Base-by-base conservation (phyloP, 2,888 invertebrate species). In the Stenodera caucasica region DNA sequence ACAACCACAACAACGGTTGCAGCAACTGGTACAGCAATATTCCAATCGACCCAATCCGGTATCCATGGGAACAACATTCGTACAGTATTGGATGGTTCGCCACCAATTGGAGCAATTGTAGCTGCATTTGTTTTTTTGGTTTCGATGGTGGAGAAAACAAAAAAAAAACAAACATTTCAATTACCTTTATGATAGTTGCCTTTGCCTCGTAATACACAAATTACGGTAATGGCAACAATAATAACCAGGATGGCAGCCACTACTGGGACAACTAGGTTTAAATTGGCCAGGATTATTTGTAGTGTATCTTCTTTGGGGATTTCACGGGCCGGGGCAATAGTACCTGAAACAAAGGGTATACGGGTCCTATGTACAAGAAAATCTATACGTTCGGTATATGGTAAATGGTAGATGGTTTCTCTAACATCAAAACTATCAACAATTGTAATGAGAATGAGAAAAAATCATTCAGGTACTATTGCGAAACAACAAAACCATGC, bases 221-320 rank as follows among this genome's bases (percentile, higher is more conserved):
- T 93, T 80, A 96, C 94, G 80, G 93, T 89, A 79, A 95, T 89
- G 76, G 95, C 95, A 82, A 95, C 91, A 81, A 96, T 90, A 82
- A 95, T 92, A 83, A 96, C 94, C 77, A 96, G 87, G 74, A 93
- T 86, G 74, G 94, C 94, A 71, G 94, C 94, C 80, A 93, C 91
- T 75, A 96, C 92, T 59, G 96, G 96, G 77, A 96, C 92, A 83
- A 96, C 92, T 79, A 96, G 89, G 85, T 94, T 94, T 80, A 95
- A 87, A 83, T 95, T 93, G 75, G 92, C 89, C 82, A 94, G 88
- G 81, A 94, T 88, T 78, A 92, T 89, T 86, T 90, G 90, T 84
- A 93, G 85, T 73, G 92, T 91, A 81, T 91, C 91, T 82, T 92
- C 91, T 77, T 90, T 89, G 78, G 90, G 90, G 77, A 91, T 85